Percentiles rank a stretch among this genome's conserved stretches.
Conservation (phyloP, 2,888 invertebrate species). For the Amorpha juglandis region DNA sequence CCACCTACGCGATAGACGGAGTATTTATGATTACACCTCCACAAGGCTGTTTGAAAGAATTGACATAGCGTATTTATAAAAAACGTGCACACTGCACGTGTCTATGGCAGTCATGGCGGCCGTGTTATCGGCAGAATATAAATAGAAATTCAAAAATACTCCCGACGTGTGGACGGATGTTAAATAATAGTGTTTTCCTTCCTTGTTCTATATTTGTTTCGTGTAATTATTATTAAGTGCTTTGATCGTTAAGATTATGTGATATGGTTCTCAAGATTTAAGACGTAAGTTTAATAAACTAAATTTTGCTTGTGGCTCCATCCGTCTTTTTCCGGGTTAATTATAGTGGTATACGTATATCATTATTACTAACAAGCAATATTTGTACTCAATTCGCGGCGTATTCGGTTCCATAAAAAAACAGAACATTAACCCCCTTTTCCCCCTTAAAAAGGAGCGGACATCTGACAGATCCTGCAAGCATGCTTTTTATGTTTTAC, state of each 20-base stretch:
- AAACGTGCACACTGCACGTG: not conserved
- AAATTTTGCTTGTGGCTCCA: no score
- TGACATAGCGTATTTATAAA: not conserved
- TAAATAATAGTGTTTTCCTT: conserved; percentile 12
- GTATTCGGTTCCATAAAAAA: no score
- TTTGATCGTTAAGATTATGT: not conserved
- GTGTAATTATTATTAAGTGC: conserved; percentile 13
- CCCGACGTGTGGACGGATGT: conserved; percentile 1
- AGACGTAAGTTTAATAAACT: no score
- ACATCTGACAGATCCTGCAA: no score
- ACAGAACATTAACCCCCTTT: no score
- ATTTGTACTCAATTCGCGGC: no score
- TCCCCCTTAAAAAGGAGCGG: no score
- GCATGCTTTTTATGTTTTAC: no score
- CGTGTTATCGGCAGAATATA: conserved; percentile 14
- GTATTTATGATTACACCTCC: not conserved
- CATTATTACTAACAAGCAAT: no score
- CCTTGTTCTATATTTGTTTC: conserved; percentile 3
- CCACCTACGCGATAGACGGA: no score
- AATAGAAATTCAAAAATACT: conserved; percentile 19
- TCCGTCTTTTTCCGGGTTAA: no score
- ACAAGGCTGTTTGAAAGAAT: conserved; percentile 1
- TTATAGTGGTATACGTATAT: no score
- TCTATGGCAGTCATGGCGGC: conserved; percentile 8
- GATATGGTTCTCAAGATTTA: not conserved